Base-by-base conservation (phyloP, 1,140 invertebrate genomes). In the Meteorus sp. region DNA sequence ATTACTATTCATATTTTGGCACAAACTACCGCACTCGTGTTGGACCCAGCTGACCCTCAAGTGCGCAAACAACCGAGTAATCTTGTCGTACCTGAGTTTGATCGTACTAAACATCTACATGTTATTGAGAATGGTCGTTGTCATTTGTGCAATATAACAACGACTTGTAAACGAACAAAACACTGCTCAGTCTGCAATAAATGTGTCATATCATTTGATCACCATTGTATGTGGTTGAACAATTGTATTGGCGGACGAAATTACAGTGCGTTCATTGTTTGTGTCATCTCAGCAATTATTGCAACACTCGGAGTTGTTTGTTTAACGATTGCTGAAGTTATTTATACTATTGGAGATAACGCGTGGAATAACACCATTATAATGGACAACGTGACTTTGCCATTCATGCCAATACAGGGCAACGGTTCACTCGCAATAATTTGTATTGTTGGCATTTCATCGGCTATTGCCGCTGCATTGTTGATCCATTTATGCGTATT, bases 191-290 rank as follows among this genome's bases (percentile, higher is more conserved):
- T 92, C 43, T 99, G 97, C 79, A 98, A 99, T 81, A 98, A 98
- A 83, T 99, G 97, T 78, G 89, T 98, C 1, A 85, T 86, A 3
- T 84, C 87, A 29, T 98, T 98, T 78, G 97, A 98, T 70, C 90
- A 92, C 75, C 95, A 98, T 75, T 98, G 95, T 82, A 95, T 97
- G 81, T 99, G 96, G 96, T 81, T 99, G 22, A 98, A 98, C 80
- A 95, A 95, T 74, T 99, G 96, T 81, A 87, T 98, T 19, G 96
- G 96, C 0, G 84, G 84, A 6, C 83, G 92, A 58, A 98, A 98
- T 74, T 98, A 98, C 80, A 84, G 81, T 22, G 87, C 89, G 17
- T 98, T 97, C 74, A 83, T 97, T 20, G 84, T 87, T 65, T 94
- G 92, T 67, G 85, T 97, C 6, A 81, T 89, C n/a, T 92, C 91